Percentiles rank a stretch among this genome's conserved stretches.
Evolutionary conservation across 2,113 vertebrate genomes (phyloP).

Genomic region (Orientallactaga bullata): DNA sequence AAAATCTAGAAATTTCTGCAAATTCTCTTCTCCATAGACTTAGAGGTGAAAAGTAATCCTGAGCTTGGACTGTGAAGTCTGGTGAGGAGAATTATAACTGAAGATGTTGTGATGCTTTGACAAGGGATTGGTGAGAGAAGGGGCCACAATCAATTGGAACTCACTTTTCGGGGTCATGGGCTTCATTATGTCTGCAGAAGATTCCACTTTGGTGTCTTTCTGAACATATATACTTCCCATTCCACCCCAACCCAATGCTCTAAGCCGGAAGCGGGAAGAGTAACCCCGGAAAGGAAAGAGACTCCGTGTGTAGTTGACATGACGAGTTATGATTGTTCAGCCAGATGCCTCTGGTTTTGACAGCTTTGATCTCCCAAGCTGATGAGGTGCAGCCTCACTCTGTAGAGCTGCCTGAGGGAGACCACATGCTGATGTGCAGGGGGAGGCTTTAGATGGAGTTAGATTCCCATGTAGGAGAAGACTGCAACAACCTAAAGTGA

Average conservation of each 20-base stretch:
- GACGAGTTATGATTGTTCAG: fast-evolving
- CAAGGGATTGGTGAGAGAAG: background rate
- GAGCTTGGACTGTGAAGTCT: background rate
- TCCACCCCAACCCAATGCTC: background rate
- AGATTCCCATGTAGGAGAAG: background rate
- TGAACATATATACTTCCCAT: background rate
- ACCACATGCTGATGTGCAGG: background rate
- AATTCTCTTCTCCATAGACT: background rate
- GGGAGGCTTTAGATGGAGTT: background rate
- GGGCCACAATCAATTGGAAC: too few relatives aligned
- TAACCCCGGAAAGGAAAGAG: background rate
- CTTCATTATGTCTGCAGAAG: background rate
- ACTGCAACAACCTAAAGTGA: background rate
- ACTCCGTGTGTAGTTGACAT: background rate
- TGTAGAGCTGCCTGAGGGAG: background rate
- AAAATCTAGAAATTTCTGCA: background rate
- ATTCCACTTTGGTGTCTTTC: background rate
- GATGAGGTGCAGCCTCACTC: background rate
- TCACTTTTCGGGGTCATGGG: background rate
- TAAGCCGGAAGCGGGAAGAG: background rate
- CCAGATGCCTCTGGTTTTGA: background rate
- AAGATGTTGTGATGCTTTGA: background rate
- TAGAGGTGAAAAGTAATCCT: background rate
- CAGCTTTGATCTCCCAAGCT: background rate
- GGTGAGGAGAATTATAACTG: background rate